Conservation (phyloP, 2,888 invertebrate genomes). For the Vesta saturnalis region DNA sequence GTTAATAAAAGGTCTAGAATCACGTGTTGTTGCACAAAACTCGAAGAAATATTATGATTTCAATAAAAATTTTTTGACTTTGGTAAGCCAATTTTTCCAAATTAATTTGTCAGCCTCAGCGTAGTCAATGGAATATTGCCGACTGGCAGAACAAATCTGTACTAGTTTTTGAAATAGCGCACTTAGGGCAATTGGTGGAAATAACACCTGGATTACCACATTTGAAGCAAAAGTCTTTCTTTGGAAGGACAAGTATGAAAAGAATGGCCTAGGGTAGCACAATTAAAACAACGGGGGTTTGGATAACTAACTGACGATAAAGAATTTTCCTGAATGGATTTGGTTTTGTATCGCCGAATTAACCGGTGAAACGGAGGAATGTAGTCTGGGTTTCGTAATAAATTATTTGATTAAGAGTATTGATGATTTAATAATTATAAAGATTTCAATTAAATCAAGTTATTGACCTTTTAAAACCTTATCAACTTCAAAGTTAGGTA, state of each 20-base stretch:
- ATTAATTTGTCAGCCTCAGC: background rate
- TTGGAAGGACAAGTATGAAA: background rate
- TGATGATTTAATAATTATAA: no score
- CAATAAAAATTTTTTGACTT: background rate
- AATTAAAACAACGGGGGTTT: background rate
- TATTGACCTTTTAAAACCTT: no score
- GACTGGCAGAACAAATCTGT: background rate
- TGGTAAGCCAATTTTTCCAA: background rate
- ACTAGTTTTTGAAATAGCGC: background rate
- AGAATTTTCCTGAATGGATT: no score
- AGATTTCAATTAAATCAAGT: no score
- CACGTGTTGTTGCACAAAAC: background rate
- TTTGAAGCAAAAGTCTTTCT: background rate
- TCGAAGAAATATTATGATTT: background rate
- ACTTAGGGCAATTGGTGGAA: background rate
- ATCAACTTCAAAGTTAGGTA: background rate
- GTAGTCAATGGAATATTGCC: background rate
- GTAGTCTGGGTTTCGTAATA: no score
- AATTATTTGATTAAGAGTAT: no score
- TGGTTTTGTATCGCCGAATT: no score
- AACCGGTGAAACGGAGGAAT: no score
- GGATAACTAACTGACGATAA: no score
- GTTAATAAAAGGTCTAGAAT: background rate
- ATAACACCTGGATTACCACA: background rate
- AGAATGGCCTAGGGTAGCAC: background rate